Conservation (phyloP, 37 sponge, comb jelly and placozoan genomes). For the Spongia lamella region DNA sequence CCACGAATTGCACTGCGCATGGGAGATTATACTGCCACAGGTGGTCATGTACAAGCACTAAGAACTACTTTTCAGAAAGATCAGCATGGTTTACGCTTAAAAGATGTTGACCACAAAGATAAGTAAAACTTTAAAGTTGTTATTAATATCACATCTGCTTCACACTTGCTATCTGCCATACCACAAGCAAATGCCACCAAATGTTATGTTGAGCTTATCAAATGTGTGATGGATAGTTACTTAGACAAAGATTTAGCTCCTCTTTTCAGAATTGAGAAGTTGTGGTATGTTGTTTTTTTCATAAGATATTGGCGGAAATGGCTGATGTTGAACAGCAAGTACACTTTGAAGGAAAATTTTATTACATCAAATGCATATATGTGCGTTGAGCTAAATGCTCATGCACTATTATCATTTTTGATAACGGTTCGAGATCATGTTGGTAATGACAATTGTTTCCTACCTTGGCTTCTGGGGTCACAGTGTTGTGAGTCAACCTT, state of each 20-base stretch:
- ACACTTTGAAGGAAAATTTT: slow-evolving; percentile 7
- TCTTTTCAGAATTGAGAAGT: slow-evolving; percentile 1
- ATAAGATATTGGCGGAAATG: slow-evolving; percentile 6
- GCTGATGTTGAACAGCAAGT: neutral
- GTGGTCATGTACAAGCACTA: slow-evolving; percentile 9
- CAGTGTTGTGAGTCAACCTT: slow-evolving; percentile 29
- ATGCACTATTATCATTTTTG: slow-evolving; percentile 16
- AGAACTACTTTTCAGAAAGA: slow-evolving; percentile 12
- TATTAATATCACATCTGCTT: neutral
- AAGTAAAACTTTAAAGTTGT: slow-evolving; percentile 27
- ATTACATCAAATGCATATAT: slow-evolving; percentile 22
- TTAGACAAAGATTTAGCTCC: slow-evolving; percentile 22
- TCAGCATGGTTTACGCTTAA: slow-evolving; percentile 29
- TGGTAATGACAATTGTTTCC: slow-evolving; percentile 3
- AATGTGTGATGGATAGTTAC: slow-evolving; percentile 19
- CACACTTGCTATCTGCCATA: slow-evolving; percentile 3
- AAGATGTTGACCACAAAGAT: slow-evolving; percentile 43
- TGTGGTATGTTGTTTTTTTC: slow-evolving; percentile 35
- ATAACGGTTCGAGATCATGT: neutral
- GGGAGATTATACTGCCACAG: slow-evolving; percentile 13
- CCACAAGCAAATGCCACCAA: slow-evolving; percentile 27
- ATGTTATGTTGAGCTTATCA: slow-evolving; percentile 2
- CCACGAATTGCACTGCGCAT: slow-evolving; percentile 25
- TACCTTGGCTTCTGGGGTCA: slow-evolving; percentile 39
- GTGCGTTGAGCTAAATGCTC: slow-evolving; percentile 43